These are phyloP conservation scores for Leptoclinus maculatus DNA, from an alignment of 2,797 vertebrate species.

Conservation along the genomic window DNA sequence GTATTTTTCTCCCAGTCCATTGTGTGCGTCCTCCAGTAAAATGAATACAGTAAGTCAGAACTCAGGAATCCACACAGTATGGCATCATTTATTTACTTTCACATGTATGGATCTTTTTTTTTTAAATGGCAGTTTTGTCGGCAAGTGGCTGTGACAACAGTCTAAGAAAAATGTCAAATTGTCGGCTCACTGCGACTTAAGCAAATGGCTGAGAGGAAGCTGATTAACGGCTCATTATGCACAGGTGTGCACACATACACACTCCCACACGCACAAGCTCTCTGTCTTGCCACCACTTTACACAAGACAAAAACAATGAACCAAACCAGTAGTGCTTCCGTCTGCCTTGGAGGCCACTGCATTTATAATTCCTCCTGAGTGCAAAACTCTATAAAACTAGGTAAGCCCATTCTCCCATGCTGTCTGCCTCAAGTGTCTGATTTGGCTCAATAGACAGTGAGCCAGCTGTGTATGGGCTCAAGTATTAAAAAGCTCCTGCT, in stretches of 20 bases:
- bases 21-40: background rate
- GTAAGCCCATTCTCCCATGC: conserved; percentile 15
- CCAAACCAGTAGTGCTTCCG: background rate
- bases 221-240: conserved; percentile 15
- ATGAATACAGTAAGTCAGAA: background rate
- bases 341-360: conserved; percentile 14
- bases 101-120: background rate
- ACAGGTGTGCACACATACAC: background rate
- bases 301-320: background rate
- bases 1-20: background rate
- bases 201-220: conserved; percentile 4
- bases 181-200: conserved; percentile 1
- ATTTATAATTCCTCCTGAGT: conserved; percentile 14
- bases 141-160: conserved; percentile 1
- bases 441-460: conserved; percentile 21
- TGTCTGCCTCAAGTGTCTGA: conserved; percentile 30
- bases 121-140: background rate
- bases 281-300: background rate
- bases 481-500: conserved; percentile 39
- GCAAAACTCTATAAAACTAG: conserved; percentile 15
- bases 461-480: conserved; percentile 25
- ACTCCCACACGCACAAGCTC: background rate
- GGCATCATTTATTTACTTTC: background rate
- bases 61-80: no score
- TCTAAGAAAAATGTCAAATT: conserved; percentile 20